These are phyloP conservation scores for Cantharis lateralis DNA, from an alignment of 2,888 invertebrate species.

Conservation along the genomic window DNA sequence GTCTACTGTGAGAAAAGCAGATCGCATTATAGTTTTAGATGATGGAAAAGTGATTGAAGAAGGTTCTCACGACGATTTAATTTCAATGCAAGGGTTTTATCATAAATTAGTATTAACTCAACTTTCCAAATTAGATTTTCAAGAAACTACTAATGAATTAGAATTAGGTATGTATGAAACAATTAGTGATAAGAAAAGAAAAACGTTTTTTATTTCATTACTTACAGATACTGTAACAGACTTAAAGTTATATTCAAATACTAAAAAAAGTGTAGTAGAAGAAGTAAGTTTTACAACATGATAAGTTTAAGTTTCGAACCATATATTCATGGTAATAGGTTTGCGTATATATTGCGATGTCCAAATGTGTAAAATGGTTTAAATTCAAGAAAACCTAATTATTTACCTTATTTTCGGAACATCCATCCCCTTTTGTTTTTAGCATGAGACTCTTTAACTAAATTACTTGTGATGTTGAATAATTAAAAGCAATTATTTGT, in stretches of 20 bases:
- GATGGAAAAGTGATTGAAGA: conserved; percentile 71
- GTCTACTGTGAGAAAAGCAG: conserved; percentile 82
- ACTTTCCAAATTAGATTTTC: background rate
- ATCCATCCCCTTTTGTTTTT: too few relatives aligned
- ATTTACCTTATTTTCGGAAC: too few relatives aligned
- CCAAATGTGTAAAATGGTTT: too few relatives aligned
- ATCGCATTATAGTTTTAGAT: conserved; percentile 74
- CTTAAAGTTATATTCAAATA: too few relatives aligned
- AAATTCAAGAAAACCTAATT: too few relatives aligned
- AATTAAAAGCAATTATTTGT: too few relatives aligned
- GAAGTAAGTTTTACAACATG: background rate
- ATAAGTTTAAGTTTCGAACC: background rate
- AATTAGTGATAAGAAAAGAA: background rate
- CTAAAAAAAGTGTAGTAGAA: background rate
- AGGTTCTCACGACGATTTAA: conserved; percentile 72
- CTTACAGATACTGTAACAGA: background rate
- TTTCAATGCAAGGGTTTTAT: conserved; percentile 50
- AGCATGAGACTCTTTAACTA: too few relatives aligned
- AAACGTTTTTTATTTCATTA: background rate
- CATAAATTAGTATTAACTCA: background rate
- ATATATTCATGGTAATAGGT: too few relatives aligned
- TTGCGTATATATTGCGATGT: too few relatives aligned
- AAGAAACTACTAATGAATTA: background rate
- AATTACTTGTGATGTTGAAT: too few relatives aligned
- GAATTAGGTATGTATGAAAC: background rate